A percentile compares a stretch with the other conserved stretches of the same genome.
These are phyloP conservation scores for Aspidiotus rigidus DNA, from an alignment of 2,888 invertebrate genomes.

Conservation along the genomic window DNA sequence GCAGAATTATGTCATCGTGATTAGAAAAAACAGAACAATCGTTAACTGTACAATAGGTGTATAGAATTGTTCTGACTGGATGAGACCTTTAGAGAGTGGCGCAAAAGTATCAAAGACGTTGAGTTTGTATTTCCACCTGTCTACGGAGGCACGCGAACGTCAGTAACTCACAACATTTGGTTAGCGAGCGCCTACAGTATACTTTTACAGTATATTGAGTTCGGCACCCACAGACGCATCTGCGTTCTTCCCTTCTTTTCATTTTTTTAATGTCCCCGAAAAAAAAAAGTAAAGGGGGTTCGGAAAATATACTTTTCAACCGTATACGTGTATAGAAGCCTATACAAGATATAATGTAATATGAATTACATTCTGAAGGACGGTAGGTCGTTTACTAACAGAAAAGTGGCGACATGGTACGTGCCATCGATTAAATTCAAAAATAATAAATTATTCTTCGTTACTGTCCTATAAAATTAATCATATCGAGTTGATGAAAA, in stretches of 20 bases:
- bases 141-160: slow-evolving; percentile 32
- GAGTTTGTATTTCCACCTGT: slow-evolving; percentile 31
- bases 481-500: not conserved
- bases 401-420: not conserved
- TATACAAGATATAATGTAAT: no score
- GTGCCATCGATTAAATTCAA: not conserved
- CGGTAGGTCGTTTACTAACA: not conserved
- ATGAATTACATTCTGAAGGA: not conserved
- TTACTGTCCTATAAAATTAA: not conserved
- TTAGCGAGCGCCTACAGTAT: slow-evolving; percentile 17
- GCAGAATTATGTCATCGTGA: slow-evolving; percentile 4
- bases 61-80: slow-evolving; percentile 9
- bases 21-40: slow-evolving; percentile 4
- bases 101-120: slow-evolving; percentile 12
- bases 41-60: not conserved
- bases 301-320: not conserved
- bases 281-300: not conserved
- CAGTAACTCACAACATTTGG: slow-evolving; percentile 35
- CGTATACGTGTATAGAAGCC: not conserved
- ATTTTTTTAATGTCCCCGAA: slow-evolving; percentile 6
- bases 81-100: slow-evolving; percentile 5
- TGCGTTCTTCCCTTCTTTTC: slow-evolving; percentile 13
- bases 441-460: not conserved
- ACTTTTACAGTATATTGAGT: not conserved
- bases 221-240: slow-evolving; percentile 29